These are phyloP conservation scores for Nineta flava DNA, from an alignment of 2,888 invertebrate species.

Conservation along the genomic window DNA sequence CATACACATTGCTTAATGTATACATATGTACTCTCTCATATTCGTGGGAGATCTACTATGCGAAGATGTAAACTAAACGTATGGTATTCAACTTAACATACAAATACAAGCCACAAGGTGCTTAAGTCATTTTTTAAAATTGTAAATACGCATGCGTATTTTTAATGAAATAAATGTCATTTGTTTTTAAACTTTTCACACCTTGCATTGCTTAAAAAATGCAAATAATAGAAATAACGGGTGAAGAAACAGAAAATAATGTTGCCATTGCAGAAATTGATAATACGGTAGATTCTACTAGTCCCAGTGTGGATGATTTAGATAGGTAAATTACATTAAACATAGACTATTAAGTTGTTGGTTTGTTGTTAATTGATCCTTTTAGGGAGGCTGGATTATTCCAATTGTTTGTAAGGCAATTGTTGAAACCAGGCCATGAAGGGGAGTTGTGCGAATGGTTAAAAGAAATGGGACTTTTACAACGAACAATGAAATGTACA, in stretches of 20 bases:
- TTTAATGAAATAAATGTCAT: too few species aligned
- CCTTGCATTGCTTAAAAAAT: neutral
- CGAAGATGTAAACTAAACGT: too few species aligned
- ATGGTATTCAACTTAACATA: too few species aligned
- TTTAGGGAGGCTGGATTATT: slow-evolving; percentile 27
- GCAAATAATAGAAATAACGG: neutral
- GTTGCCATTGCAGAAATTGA: neutral
- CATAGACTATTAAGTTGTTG: too few species aligned
- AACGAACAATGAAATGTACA: slow-evolving; percentile 27
- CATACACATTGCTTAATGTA: too few species aligned
- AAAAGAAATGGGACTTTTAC: slow-evolving; percentile 31
- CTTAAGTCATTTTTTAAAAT: too few species aligned
- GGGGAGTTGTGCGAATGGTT: slow-evolving; percentile 35
- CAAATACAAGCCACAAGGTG: too few species aligned
- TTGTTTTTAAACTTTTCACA: too few species aligned
- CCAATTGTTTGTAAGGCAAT: slow-evolving; percentile 30
- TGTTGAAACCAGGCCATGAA: slow-evolving; percentile 33
- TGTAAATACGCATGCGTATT: too few species aligned
- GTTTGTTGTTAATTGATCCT: slow-evolving; percentile 5
- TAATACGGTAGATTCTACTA: neutral
- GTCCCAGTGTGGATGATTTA: neutral
- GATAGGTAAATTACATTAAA: neutral
- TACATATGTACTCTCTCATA: too few species aligned
- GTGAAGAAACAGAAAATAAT: neutral
- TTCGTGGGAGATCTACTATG: too few species aligned